Conservation (phyloP, 2,888 invertebrate genomes). For the Cantharis nigra region DNA sequence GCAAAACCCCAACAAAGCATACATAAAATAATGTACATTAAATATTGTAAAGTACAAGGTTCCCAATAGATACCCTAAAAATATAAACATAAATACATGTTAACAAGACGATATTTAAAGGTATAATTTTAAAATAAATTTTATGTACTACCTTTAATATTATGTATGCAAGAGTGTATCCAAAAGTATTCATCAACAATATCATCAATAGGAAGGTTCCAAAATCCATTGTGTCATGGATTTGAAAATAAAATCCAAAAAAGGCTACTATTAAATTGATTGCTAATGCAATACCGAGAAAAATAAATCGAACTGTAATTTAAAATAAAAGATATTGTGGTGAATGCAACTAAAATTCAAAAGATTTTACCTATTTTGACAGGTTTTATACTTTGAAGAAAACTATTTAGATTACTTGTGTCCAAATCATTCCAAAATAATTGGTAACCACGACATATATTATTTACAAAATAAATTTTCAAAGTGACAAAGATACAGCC, state of each 20-base stretch:
- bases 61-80: constrained; percentile 67
- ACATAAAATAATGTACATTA: constrained; percentile 66
- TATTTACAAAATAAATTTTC: constrained; percentile 51
- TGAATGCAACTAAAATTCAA: neutral
- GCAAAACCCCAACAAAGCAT: constrained; percentile 69
- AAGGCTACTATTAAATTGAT: constrained; percentile 68
- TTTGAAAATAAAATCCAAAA: constrained; percentile 62
- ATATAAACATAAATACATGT: constrained; percentile 12
- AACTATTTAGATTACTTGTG: constrained; percentile 52
- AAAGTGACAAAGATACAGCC: constrained; percentile 57
- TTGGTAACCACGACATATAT: constrained; percentile 54
- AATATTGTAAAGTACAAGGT: constrained; percentile 63
- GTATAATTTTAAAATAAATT: constrained; percentile 6
- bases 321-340: neutral
- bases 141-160: constrained; percentile 84
- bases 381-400: constrained; percentile 24
- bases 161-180: constrained; percentile 80
- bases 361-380: constrained; percentile 39
- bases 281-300: constrained; percentile 58
- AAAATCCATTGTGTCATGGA: constrained; percentile 68
- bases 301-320: constrained; percentile 56
- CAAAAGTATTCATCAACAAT: constrained; percentile 79
- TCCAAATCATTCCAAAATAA: neutral
- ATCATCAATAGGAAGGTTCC: constrained; percentile 78
- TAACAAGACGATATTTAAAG: no score